Base-by-base conservation (phyloP, 2,797 vertebrate genomes). In the Nyctalus aviator region DNA sequence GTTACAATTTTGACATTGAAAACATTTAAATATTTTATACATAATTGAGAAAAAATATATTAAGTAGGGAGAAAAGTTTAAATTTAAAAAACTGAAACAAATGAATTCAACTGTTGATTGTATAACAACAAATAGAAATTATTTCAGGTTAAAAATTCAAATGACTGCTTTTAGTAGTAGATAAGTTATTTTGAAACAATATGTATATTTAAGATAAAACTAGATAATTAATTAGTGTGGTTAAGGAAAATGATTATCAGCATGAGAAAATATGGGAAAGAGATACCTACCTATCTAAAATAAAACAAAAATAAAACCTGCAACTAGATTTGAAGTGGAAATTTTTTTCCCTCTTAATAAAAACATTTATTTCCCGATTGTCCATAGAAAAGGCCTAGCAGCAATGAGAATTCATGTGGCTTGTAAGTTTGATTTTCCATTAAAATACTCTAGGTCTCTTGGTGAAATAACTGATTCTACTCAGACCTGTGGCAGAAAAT, bases 151-250 rank as follows among this genome's bases (percentile, higher is more conserved):
- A 12, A 76, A 79, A 62, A 5, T 75, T 68, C 2, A 41, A 50
- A 48, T 85, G 41, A 73, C 25, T 44, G 64, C 4, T 55, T 81
- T 81, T 69, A 85, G n/a, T 53, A 90, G 32, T 76, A 75, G 12
- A 30, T 62, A 53, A 32, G 35, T 76, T 82, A 82, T 59, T 90
- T 93, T 86, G 55, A 93, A 90, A 53, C 9, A 30, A 53, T 37
- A 35, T 10, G 3, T 53, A 23, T 62, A 48, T 44, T 86, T 86
- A 93, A 62, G 32, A 35, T 62, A 44, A 76, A 85, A 84, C 6
- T 57, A 59, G 8, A 3, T 75, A 75, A 68, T 68, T 79, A 76
- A 57, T 87, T 53, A 50, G 17, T 27, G 4, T 79, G 72, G 21
- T 48, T 77, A 48, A 95, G 30, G 44, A 55, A 69, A 27, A 68